These are phyloP conservation scores for Motacilla alba DNA, from an alignment of 2,113 vertebrate genomes.

Conservation along the genomic window DNA sequence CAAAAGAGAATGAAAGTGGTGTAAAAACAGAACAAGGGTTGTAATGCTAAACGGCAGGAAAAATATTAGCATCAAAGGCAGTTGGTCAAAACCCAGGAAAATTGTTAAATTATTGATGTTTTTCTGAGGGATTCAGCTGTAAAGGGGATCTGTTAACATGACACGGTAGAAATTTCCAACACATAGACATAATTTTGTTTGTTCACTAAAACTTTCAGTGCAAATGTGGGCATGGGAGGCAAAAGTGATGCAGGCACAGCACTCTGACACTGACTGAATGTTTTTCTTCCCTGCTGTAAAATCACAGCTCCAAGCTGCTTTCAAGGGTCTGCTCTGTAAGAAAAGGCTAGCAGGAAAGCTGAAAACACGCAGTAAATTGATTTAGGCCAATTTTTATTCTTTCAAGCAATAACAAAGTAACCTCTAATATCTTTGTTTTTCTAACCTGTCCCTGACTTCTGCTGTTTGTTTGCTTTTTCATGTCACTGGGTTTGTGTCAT, in stretches of 20 bases:
- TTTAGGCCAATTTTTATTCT: slow-evolving; percentile 31
- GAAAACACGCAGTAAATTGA: background rate
- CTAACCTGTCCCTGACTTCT: background rate
- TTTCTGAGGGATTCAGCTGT: background rate
- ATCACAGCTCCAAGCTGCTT: background rate
- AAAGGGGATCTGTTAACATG: background rate
- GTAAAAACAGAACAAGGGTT: background rate
- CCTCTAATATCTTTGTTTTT: background rate
- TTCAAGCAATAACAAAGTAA: background rate
- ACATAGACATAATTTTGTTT: background rate
- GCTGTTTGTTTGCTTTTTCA: slow-evolving; percentile 28
- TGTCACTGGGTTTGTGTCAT: background rate
- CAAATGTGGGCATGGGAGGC: background rate
- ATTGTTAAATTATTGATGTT: background rate
- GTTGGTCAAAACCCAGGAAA: background rate
- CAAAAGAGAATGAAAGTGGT: background rate
- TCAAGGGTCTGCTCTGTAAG: background rate
- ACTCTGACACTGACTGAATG: background rate
- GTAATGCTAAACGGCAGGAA: background rate
- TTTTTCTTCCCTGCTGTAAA: background rate
- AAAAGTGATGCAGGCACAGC: background rate
- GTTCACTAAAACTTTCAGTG: background rate
- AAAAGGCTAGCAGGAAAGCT: background rate
- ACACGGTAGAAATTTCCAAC: background rate
- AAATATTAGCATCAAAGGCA: background rate